phyloP scores from a whole-genome alignment of 2,113 vertebrate genomes.

The Otis tarda region DNA sequence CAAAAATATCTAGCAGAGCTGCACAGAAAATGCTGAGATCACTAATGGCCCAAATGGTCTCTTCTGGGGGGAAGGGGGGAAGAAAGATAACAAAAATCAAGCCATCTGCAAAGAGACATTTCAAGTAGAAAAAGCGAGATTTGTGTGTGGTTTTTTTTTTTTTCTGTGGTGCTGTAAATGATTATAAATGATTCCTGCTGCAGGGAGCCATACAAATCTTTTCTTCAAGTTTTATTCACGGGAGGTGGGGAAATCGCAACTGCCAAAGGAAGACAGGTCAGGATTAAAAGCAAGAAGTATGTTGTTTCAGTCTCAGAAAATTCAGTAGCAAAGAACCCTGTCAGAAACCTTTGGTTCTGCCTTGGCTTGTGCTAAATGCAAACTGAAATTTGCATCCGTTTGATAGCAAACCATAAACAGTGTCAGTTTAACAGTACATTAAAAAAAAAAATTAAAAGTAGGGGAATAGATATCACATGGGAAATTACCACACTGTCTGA shows the following conservation, averaged over 20 bases:
- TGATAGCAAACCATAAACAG: not conserved
- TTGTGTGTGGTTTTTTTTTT: not conserved
- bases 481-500: not conserved
- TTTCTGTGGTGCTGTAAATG: not conserved
- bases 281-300: conserved; percentile 2
- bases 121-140: not conserved
- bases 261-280: not conserved
- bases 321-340: not conserved
- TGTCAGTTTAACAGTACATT: not conserved
- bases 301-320: not conserved
- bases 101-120: not conserved
- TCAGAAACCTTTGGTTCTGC: not conserved
- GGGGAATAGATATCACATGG: not conserved
- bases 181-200: not conserved
- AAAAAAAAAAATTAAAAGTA: not conserved
- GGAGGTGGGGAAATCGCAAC: not conserved
- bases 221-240: not conserved
- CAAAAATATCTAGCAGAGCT: conserved; percentile 30
- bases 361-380: not conserved
- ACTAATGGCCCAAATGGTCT: not conserved
- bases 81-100: not conserved
- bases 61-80: not conserved
- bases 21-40: not conserved
- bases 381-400: not conserved
- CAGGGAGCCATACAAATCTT: not conserved